Evolutionary conservation across 2,113 vertebrate species (phyloP).

Genomic region (Larimichthys polyactis): DNA sequence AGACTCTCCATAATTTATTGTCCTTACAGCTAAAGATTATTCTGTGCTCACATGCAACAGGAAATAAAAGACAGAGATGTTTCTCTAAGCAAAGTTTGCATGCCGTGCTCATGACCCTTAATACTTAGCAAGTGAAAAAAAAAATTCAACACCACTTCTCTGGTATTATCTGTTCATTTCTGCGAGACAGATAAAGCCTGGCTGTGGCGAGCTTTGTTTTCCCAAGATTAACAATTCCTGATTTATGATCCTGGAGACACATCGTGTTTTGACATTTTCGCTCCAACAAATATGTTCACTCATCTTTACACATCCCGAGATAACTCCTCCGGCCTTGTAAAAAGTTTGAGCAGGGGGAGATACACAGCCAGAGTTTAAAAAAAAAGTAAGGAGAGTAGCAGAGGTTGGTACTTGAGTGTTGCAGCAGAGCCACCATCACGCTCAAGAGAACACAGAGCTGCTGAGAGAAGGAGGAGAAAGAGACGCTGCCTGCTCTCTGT

Average conservation of each 20-base stretch:
- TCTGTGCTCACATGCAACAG: neutral
- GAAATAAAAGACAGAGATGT: constrained; percentile 20
- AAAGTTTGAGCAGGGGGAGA: constrained; percentile 17
- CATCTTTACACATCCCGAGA: constrained; percentile 39
- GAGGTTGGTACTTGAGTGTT: constrained; percentile 34
- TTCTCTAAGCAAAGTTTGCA: constrained; percentile 10
- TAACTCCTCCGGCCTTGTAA: constrained; percentile 43
- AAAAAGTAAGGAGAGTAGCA: neutral
- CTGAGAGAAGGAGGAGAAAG: constrained; percentile 47
- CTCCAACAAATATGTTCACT: constrained; percentile 42
- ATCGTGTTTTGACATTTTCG: constrained; percentile 51
- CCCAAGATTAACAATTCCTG: constrained; percentile 54
- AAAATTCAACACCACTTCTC: neutral
- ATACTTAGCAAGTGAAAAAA: neutral
- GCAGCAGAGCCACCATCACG: constrained; percentile 4
- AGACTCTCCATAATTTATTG: neutral
- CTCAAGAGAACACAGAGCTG: constrained; percentile 33
- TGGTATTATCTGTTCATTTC: constrained; percentile 31
- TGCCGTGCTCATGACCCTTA: neutral
- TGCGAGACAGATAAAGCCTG: constrained; percentile 17
- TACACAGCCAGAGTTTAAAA: neutral
- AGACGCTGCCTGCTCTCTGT: constrained; percentile 40
- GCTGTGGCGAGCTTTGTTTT: constrained; percentile 38
- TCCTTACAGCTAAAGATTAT: neutral
- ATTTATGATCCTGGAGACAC: constrained; percentile 62